These are phyloP conservation scores for Sternotherus odoratus DNA, from an alignment of 2,797 vertebrate species.

Conservation along the genomic window DNA sequence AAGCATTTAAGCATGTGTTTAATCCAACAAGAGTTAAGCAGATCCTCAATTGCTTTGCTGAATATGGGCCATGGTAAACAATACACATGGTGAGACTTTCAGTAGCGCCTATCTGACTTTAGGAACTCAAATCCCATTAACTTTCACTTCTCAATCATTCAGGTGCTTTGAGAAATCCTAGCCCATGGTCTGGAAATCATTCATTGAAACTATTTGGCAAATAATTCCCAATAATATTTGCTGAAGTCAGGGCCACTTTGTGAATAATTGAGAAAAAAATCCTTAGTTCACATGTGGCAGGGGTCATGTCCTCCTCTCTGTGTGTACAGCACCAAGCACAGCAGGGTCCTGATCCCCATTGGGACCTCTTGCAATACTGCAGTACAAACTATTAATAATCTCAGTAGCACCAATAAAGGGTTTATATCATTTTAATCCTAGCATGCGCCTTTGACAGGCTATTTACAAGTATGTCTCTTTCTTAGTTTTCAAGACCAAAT, in stretches of 20 bases:
- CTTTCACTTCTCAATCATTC: neutral
- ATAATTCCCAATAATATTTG: neutral
- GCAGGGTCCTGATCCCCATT: neutral
- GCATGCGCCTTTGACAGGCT: neutral
- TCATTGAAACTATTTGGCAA: neutral
- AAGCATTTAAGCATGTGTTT: neutral
- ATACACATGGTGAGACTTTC: neutral
- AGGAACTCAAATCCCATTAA: neutral
- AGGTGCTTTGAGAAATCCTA: neutral
- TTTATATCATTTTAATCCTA: neutral
- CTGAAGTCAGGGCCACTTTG: neutral
- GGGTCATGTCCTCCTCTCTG: too few relatives aligned
- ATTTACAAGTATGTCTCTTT: neutral
- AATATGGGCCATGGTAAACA: neutral
- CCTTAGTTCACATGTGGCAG: neutral
- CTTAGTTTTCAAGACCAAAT: neutral
- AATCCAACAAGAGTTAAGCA: neutral
- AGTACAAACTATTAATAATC: neutral
- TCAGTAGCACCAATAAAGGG: neutral
- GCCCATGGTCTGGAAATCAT: neutral
- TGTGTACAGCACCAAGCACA: neutral
- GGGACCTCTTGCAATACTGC: neutral
- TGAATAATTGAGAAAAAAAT: neutral
- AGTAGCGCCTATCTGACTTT: neutral
- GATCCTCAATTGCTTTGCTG: neutral